Conservation (phyloP, 2,113 vertebrate genomes). For the Coracopsis vasa region DNA sequence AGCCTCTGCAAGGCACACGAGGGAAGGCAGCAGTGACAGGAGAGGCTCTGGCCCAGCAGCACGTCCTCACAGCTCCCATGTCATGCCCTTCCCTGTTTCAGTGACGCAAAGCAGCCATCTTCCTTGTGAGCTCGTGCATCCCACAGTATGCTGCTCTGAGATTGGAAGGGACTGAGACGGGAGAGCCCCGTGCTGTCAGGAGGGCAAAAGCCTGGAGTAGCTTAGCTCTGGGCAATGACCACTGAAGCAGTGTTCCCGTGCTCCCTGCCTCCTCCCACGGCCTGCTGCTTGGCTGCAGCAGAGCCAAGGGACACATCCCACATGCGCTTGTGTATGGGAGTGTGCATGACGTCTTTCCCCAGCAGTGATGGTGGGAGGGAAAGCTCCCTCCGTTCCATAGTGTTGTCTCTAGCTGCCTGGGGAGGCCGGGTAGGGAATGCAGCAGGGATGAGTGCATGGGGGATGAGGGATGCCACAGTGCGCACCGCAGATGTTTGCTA, state of each 20-base stretch:
- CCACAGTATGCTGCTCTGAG: background rate
- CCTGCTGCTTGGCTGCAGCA: background rate
- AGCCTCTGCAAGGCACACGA: background rate
- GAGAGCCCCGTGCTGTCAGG: accelerated
- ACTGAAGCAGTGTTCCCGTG: accelerated
- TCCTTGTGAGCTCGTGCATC: accelerated
- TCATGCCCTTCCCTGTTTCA: background rate
- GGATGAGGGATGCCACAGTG: background rate
- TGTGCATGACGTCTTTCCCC: background rate
- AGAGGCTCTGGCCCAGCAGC: background rate
- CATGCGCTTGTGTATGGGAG: accelerated
- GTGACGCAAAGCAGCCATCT: background rate
- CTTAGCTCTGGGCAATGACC: background rate
- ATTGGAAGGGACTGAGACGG: accelerated
- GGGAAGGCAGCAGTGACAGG: background rate
- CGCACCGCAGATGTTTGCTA: background rate
- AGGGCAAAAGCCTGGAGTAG: background rate
- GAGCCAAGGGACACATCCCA: background rate
- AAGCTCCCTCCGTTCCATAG: background rate
- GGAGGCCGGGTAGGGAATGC: background rate
- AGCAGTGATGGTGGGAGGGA: background rate
- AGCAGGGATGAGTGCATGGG: background rate
- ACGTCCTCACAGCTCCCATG: background rate
- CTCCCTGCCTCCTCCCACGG: background rate
- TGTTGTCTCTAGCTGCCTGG: background rate